phyloP scores from a whole-genome alignment of 2,888 invertebrate genomes.

The Polydrusus tereticollis region DNA sequence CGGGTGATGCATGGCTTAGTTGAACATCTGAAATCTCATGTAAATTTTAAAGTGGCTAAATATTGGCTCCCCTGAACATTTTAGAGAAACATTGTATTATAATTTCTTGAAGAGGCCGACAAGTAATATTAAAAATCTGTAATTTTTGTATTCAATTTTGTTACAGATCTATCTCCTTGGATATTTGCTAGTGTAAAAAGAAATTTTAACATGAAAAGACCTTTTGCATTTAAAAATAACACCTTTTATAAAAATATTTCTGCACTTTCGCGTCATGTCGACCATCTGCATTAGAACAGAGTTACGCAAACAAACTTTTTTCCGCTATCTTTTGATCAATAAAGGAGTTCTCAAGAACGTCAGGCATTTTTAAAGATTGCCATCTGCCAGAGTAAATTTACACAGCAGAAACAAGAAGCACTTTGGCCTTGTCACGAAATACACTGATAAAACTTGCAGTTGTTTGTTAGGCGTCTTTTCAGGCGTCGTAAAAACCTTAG shows the following conservation, averaged over 20 bases:
- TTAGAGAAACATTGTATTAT: too few species aligned
- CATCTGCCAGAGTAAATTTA: conserved; percentile 63
- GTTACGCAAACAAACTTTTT: conserved; percentile 49
- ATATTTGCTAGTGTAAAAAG: too few species aligned
- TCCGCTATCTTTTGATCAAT: conserved; percentile 48
- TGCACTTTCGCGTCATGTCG: neutral
- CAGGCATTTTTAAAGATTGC: conserved; percentile 58
- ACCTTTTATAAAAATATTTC: neutral
- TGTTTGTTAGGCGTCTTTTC: conserved; percentile 36
- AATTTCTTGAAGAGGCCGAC: too few species aligned
- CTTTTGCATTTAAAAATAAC: neutral
- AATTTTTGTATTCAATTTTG: too few species aligned
- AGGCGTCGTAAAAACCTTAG: neutral
- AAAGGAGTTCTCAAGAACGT: conserved; percentile 37
- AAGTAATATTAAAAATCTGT: too few species aligned
- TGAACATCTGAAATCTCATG: too few species aligned
- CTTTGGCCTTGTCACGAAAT: conserved; percentile 38
- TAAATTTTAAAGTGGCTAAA: too few species aligned
- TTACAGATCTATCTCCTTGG: too few species aligned
- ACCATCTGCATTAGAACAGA: conserved; percentile 30
- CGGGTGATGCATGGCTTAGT: too few species aligned
- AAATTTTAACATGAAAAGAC: neutral
- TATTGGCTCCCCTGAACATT: too few species aligned
- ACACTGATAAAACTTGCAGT: conserved; percentile 43
- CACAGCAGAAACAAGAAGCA: conserved; percentile 60